Conservation (phyloP, 2,113 vertebrate species). For the Antechinus stuartii region DNA sequence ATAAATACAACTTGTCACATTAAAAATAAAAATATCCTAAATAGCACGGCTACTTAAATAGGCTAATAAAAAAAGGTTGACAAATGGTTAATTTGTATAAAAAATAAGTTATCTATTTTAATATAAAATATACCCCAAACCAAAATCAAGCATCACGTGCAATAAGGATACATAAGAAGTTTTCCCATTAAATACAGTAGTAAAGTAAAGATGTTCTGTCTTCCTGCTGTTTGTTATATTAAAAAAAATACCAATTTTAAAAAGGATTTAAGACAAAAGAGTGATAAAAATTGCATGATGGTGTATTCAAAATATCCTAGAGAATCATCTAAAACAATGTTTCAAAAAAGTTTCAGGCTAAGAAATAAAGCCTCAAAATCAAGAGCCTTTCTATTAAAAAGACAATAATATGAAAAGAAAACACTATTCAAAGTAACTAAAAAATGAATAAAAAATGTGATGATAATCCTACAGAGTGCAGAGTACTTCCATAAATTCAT, state of each 20-base stretch:
- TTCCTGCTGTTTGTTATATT: background rate
- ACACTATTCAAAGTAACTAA: background rate
- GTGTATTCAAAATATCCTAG: background rate
- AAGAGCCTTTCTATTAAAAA: background rate
- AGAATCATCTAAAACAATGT: background rate
- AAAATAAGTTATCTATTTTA: background rate
- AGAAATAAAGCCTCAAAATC: background rate
- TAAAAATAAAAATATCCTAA: background rate
- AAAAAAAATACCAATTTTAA: too few relatives aligned
- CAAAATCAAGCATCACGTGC: background rate
- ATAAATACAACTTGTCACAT: background rate
- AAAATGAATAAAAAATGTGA: background rate
- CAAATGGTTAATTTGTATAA: background rate
- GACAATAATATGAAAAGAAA: background rate
- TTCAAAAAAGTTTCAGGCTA: background rate
- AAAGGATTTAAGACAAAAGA: too few relatives aligned
- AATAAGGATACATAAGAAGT: background rate
- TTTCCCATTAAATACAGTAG: background rate
- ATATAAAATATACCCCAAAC: background rate
- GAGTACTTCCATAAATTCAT: background rate
- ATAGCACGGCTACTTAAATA: background rate
- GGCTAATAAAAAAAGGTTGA: background rate
- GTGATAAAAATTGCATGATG: background rate
- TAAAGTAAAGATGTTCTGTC: background rate
- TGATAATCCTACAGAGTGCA: background rate